These are phyloP conservation scores for Gerosis bhagava DNA, from an alignment of 2,888 invertebrate genomes.

Conservation along the genomic window DNA sequence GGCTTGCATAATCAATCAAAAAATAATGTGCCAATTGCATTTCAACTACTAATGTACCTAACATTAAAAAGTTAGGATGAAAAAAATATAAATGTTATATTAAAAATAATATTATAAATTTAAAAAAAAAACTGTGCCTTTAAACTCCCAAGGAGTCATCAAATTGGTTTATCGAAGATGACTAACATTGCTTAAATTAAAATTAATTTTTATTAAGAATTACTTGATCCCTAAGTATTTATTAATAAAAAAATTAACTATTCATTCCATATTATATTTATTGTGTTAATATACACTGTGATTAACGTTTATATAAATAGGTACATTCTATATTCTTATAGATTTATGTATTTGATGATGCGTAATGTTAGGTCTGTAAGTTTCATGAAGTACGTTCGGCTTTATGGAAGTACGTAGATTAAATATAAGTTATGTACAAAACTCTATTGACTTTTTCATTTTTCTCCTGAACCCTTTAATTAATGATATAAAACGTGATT, in stretches of 20 bases:
- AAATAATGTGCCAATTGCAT: slow-evolving; percentile 2
- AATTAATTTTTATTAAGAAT: too few species aligned
- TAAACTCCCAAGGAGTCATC: slow-evolving; percentile 47
- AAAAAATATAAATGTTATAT: not conserved
- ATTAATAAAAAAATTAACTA: slow-evolving; percentile 40
- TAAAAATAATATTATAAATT: slow-evolving; percentile 8
- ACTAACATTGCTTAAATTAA: slow-evolving; percentile 44
- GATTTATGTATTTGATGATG: slow-evolving; percentile 54
- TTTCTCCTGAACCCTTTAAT: not conserved
- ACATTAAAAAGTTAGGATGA: not conserved
- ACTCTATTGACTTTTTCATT: slow-evolving; percentile 26
- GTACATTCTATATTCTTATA: slow-evolving; percentile 55
- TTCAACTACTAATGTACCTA: not conserved
- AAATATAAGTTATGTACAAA: slow-evolving; percentile 49
- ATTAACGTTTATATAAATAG: slow-evolving; percentile 59
- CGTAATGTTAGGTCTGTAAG: slow-evolving; percentile 60
- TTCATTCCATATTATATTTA: slow-evolving; percentile 69
- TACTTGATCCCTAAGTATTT: slow-evolving; percentile 49
- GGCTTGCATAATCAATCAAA: too few species aligned
- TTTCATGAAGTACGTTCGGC: slow-evolving; percentile 57
- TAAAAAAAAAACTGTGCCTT: slow-evolving; percentile 49
- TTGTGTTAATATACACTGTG: slow-evolving; percentile 67
- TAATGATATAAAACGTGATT: too few species aligned
- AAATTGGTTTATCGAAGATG: slow-evolving; percentile 43
- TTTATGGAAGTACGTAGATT: slow-evolving; percentile 73